phyloP scores from a whole-genome alignment of 2,888 invertebrate species.

The Drosophila kokeensis region DNA sequence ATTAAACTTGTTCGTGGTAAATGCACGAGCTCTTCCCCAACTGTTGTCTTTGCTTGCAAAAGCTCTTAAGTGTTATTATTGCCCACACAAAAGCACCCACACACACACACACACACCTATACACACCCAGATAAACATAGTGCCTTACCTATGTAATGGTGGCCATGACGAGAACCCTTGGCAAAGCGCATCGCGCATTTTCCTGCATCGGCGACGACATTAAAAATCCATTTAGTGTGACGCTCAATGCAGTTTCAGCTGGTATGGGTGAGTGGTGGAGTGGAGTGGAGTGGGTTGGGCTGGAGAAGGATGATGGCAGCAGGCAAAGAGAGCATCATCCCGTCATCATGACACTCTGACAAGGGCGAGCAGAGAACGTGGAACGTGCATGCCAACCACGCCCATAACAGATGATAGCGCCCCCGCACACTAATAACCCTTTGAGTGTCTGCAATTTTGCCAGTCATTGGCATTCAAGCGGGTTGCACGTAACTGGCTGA shows the following conservation, averaged over 20 bases:
- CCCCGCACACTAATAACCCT: constrained; percentile 69
- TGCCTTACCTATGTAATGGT: constrained; percentile 31
- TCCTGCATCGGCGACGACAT: constrained; percentile 76
- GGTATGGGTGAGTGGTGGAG: constrained; percentile 1
- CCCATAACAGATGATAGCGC: constrained; percentile 28
- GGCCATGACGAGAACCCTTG: constrained; percentile 63
- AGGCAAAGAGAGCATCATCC: constrained; percentile 26
- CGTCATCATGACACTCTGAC: constrained; percentile 43
- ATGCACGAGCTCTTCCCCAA: constrained; percentile 39
- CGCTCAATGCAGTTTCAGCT: constrained; percentile 64
- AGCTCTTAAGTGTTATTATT: constrained; percentile 75
- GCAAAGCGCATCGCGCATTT: constrained; percentile 54
- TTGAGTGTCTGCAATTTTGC: constrained; percentile 65
- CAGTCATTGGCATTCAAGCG: constrained; percentile 47
- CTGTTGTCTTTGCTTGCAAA: constrained; percentile 28
- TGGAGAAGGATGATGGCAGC: constrained; percentile 8
- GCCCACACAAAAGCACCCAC: constrained; percentile 17
- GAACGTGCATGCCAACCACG: constrained; percentile 30
- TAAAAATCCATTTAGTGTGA: constrained; percentile 81
- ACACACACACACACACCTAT: constrained; percentile 12
- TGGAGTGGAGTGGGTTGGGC: not conserved
- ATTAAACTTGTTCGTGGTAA: not conserved
- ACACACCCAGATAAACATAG: constrained; percentile 18
- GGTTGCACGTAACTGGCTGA: constrained; percentile 11
- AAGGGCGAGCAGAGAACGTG: constrained; percentile 33